These are phyloP conservation scores for Sitobion miscanthi DNA, from an alignment of 1,140 invertebrate genomes.

Conservation along the genomic window DNA sequence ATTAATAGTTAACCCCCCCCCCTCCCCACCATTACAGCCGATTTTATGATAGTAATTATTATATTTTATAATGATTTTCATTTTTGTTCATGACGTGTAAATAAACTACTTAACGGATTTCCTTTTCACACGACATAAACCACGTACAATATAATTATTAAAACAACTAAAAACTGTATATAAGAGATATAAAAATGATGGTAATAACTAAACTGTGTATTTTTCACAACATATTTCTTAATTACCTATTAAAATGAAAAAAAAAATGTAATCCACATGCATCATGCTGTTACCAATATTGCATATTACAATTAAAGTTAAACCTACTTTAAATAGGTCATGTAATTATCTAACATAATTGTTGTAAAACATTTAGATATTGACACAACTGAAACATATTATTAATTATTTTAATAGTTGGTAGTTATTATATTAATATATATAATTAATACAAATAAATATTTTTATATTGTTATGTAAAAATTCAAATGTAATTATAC, in stretches of 20 bases:
- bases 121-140: background rate
- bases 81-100: background rate
- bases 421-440: too few relatives aligned
- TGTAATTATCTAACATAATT: background rate
- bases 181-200: background rate
- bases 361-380: background rate
- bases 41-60: background rate
- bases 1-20: background rate
- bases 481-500: too few relatives aligned
- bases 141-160: background rate
- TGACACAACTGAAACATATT: background rate
- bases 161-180: background rate
- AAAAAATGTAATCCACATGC: background rate
- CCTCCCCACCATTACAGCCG: too few relatives aligned
- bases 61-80: background rate
- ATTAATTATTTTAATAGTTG: background rate
- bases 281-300: background rate
- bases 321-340: background rate
- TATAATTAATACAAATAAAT: too few relatives aligned
- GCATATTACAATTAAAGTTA: background rate
- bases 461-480: background rate
- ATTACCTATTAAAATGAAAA: background rate
- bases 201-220: background rate
- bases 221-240: background rate
- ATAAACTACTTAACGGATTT: background rate